Evolutionary conservation across 2,888 invertebrate genomes (phyloP).

Genomic region (Stictocephala bisonia): DNA sequence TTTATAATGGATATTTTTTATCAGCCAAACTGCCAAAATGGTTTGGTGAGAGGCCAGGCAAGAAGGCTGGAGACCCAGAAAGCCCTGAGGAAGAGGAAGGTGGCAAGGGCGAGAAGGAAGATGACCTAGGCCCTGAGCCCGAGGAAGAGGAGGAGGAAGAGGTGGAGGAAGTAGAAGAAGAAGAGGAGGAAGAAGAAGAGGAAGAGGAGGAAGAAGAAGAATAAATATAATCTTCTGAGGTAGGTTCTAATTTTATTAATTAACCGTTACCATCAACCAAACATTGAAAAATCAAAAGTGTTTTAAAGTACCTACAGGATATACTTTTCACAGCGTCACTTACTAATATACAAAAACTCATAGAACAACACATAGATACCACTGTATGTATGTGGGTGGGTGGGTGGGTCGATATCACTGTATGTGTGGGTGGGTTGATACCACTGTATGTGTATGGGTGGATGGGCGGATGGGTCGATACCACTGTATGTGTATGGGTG

Average conservation of each 20-base stretch:
- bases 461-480: too few relatives aligned
- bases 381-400: too few relatives aligned
- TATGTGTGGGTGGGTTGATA: too few relatives aligned
- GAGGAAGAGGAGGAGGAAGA: constrained; percentile 80
- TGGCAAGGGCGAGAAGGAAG: constrained; percentile 79
- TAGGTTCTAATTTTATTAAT: not conserved
- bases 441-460: too few relatives aligned
- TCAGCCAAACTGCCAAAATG: constrained; percentile 94
- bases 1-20: too few relatives aligned
- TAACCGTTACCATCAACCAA: too few relatives aligned
- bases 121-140: constrained; percentile 75
- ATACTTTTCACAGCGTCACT: too few relatives aligned
- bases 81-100: constrained; percentile 93
- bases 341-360: too few relatives aligned
- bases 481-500: too few relatives aligned
- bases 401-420: too few relatives aligned
- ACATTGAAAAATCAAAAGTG: not conserved
- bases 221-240: constrained; percentile 13
- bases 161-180: constrained; percentile 73
- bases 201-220: constrained; percentile 80
- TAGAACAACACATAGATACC: too few relatives aligned
- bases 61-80: constrained; percentile 88
- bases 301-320: too few relatives aligned
- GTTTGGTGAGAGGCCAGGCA: constrained; percentile 96
- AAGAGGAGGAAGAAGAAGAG: constrained; percentile 75